Evolutionary conservation across 2,797 vertebrate species (phyloP).

Genomic region (Agapornis canus): DNA sequence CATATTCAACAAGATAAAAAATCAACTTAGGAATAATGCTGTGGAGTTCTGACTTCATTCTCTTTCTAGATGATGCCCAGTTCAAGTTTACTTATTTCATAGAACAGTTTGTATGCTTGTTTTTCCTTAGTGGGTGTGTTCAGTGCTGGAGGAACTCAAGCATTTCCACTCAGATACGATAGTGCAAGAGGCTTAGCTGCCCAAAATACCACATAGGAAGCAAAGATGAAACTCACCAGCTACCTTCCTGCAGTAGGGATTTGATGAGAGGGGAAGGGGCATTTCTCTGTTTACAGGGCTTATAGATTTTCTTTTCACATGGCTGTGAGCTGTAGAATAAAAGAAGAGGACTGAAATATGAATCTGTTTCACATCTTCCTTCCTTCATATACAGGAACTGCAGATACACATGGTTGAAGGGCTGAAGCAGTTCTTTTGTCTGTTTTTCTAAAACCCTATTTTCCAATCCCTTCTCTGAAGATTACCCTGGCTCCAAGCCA

Average conservation of each 20-base stretch:
- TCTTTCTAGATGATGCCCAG: background rate
- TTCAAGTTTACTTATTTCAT: background rate
- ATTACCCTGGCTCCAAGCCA: constrained; percentile 11
- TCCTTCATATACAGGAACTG: background rate
- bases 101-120: background rate
- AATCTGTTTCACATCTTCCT: constrained; percentile 25
- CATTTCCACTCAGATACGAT: background rate
- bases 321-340: background rate
- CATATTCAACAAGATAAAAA: background rate
- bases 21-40: background rate
- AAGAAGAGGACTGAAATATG: background rate
- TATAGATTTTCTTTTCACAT: background rate
- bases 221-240: background rate
- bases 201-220: background rate
- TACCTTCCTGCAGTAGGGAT: background rate
- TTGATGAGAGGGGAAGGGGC: background rate
- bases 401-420: background rate
- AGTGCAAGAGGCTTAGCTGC: background rate
- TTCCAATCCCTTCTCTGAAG: constrained; percentile 19
- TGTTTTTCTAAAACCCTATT: no score
- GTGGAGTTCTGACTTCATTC: background rate
- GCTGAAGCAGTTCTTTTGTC: constrained; percentile 24
- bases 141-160: background rate
- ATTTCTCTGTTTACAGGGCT: background rate
- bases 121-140: background rate